Evolutionary conservation across 2,888 invertebrate genomes (phyloP).

Genomic region (Junonia oenone): DNA sequence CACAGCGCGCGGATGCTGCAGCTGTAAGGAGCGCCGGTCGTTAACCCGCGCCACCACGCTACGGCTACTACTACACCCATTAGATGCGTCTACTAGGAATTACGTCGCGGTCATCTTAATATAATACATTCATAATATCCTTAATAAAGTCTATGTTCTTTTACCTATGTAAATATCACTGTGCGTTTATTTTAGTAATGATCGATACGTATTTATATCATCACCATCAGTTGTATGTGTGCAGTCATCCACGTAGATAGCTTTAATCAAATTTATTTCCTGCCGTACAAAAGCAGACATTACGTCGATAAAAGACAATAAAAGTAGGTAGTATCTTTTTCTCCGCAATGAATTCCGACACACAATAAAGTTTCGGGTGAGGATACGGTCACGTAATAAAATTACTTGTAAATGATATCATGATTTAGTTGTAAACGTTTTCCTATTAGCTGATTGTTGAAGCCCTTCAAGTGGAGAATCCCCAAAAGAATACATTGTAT

Average conservation of each 20-base stretch:
- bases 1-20: background rate
- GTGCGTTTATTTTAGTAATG: no score
- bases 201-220: no score
- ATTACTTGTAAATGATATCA: conserved; percentile 25
- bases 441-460: conserved; percentile 17
- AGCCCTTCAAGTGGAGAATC: conserved; percentile 17
- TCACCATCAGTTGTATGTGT: no score
- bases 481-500: conserved; percentile 21
- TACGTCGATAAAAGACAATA: no score
- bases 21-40: conserved; percentile 8
- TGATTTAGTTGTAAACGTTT: conserved; percentile 20
- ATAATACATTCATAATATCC: no score
- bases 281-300: background rate
- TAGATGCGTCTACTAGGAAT: no score
- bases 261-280: background rate
- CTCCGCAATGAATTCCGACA: background rate
- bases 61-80: background rate
- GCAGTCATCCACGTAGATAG: background rate
- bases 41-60: background rate
- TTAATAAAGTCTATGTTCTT: no score
- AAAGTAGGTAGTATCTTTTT: no score
- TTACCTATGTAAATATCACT: no score
- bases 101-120: no score
- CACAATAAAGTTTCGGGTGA: background rate
- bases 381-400: conserved; percentile 5